Percentiles rank a stretch among this genome's conserved stretches.
These are phyloP conservation scores for Sterrhoptilus dennistouni DNA, from an alignment of 2,113 vertebrate genomes.

Conservation along the genomic window DNA sequence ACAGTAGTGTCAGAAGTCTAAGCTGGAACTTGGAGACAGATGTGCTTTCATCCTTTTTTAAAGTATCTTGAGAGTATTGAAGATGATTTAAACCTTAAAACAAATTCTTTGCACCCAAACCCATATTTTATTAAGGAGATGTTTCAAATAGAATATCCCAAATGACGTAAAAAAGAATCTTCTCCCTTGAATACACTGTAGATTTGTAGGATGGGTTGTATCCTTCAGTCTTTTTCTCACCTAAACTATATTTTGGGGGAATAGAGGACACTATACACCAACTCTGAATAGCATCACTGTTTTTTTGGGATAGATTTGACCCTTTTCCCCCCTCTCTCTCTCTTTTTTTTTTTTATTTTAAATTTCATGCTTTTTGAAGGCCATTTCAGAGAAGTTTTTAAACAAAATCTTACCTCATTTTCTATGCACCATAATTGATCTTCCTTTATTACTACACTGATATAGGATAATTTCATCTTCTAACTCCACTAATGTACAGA, in stretches of 20 bases:
- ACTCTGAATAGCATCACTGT: neutral
- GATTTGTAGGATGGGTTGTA: neutral
- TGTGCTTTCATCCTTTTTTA: neutral
- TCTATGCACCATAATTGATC: neutral
- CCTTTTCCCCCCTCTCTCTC: rapidly evolving
- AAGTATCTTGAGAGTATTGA: neutral
- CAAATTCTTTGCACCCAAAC: neutral
- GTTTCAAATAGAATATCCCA: neutral
- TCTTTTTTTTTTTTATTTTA: neutral
- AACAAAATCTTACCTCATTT: neutral
- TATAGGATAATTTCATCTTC: neutral
- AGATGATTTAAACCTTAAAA: neutral
- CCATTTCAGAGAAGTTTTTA: neutral
- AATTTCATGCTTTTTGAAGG: neutral
- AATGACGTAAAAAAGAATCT: neutral
- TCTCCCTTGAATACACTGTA: neutral
- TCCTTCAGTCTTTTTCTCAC: neutral
- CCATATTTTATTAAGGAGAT: neutral
- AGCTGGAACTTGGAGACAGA: neutral
- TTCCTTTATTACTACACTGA: neutral
- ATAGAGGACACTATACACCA: neutral
- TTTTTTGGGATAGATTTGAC: neutral
- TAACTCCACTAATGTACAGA: neutral
- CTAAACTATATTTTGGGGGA: neutral
- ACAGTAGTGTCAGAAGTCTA: neutral